phyloP scores from a whole-genome alignment of 2,888 invertebrate genomes.

The Troides helena region DNA sequence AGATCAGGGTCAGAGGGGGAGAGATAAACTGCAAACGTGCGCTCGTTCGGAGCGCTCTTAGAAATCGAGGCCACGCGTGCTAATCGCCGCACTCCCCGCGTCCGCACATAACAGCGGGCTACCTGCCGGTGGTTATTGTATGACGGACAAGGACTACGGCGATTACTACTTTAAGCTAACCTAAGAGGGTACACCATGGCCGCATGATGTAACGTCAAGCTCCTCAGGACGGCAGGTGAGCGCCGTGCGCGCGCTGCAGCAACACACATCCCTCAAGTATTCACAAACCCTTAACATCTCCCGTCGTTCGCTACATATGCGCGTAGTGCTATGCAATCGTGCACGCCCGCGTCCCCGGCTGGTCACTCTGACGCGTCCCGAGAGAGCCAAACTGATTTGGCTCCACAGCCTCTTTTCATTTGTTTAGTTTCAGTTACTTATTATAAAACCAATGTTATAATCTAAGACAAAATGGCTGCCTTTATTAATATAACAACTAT shows the following conservation, averaged over 20 bases:
- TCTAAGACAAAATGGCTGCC: slow-evolving; percentile 15
- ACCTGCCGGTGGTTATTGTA: slow-evolving; percentile 29
- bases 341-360: slow-evolving; percentile 10
- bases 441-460: neutral
- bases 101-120: neutral
- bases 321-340: slow-evolving; percentile 17
- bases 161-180: slow-evolving; percentile 55
- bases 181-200: slow-evolving; percentile 73
- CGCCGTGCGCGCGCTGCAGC: slow-evolving; percentile 33
- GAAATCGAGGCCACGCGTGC: slow-evolving; percentile 74
- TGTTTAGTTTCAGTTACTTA: slow-evolving; percentile 49
- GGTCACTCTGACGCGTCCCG: slow-evolving; percentile 41
- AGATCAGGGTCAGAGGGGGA: slow-evolving; percentile 59
- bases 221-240: slow-evolving; percentile 51
- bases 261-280: neutral
- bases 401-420: slow-evolving; percentile 66
- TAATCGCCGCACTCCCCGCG: slow-evolving; percentile 55
- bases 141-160: slow-evolving; percentile 50
- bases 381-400: slow-evolving; percentile 64
- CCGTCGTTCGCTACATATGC: neutral
- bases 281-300: neutral
- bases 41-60: slow-evolving; percentile 51
- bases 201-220: slow-evolving; percentile 73
- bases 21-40: slow-evolving; percentile 47
- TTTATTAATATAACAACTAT: slow-evolving; percentile 8